Evolutionary conservation across 2,797 vertebrate genomes (phyloP), one percentile per base, ranked within the genome.

Genomic region (Microchirus variegatus): DNA sequence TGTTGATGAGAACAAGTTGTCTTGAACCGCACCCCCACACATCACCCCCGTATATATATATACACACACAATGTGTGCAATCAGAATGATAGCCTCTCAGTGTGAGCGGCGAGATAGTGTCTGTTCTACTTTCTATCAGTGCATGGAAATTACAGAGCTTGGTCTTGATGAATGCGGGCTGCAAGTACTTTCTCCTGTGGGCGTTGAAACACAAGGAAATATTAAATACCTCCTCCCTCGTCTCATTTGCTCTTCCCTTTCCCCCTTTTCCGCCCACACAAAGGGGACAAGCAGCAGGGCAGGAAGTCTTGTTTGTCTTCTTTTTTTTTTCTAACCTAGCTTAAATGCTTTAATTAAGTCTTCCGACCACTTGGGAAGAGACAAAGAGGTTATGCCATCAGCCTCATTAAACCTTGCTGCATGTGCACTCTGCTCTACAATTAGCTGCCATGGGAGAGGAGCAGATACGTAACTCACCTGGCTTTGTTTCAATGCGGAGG

Each of bases 301-400:
- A 83, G 82, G 78, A 83, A 85, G 81, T 89, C 53, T 22, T 57
- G 12, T 10, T 38, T 9, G 9, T 38, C 12, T 77, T 83, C 68
- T 82, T 42, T 42, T 18, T 9, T 36, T 36, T 49, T 84, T 80
- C 80, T 70, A 78, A 42, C 41, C 78, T 37, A 73, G 69, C 74
- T 79, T 86, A 87, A 89, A 87, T 67, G 74, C 81, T 86, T 88
- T 90, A 89, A 91, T 91, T 88, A 90, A 87, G 68, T 70, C 59
- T 22, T 74, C 53, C 37, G 53, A 83, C 63, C 78, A 78, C 81
- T 79, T 57, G 80, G 81, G 84, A 83, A 73, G 68, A 85, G 78
- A 72, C 67, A 82, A 65, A 76, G 78, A 66, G 66, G 66, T 78
- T 78, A 80, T 73, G 67, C 72, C 80, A 81, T 44, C 67, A 60